Evolutionary conservation across 2,888 invertebrate species (phyloP).

Genomic region (Dioctria linearis): DNA sequence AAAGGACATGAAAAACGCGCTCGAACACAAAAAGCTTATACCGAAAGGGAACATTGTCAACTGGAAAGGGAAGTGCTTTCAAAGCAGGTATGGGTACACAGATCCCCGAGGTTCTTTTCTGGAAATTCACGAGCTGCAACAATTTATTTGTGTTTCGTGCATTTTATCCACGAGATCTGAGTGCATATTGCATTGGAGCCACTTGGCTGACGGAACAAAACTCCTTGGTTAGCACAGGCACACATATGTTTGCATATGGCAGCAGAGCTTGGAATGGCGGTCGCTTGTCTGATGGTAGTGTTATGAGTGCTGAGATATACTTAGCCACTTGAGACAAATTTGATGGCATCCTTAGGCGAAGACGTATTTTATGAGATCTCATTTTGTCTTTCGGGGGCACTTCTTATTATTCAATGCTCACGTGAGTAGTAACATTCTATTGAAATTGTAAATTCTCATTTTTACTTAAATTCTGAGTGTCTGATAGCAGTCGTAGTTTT

Average conservation of each 20-base stretch:
- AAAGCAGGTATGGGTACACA: conserved; percentile 2
- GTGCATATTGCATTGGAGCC: conserved; percentile 47
- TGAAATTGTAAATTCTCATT: background rate
- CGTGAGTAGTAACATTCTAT: background rate
- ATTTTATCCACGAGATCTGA: conserved; percentile 46
- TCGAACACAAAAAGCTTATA: conserved; percentile 33
- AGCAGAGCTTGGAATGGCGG: background rate
- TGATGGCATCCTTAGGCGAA: conserved; percentile 55
- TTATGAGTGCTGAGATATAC: conserved; percentile 44
- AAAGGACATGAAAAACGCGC: conserved; percentile 3
- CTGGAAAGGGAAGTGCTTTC: conserved; percentile 36
- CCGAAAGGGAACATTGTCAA: conserved; percentile 51
- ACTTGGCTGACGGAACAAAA: conserved; percentile 31
- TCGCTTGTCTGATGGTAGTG: conserved; percentile 23
- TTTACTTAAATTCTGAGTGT: background rate
- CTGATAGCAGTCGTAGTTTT: background rate
- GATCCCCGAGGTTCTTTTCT: conserved; percentile 35
- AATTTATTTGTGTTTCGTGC: conserved; percentile 52
- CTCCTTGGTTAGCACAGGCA: conserved; percentile 23
- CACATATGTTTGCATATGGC: conserved; percentile 42
- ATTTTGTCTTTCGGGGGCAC: conserved; percentile 16
- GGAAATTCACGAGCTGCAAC: conserved; percentile 41
- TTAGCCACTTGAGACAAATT: conserved; percentile 55
- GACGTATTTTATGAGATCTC: conserved; percentile 54
- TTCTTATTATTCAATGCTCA: background rate